phyloP scores from a whole-genome alignment of 2,888 invertebrate species.

The Antheraea yamamai region DNA sequence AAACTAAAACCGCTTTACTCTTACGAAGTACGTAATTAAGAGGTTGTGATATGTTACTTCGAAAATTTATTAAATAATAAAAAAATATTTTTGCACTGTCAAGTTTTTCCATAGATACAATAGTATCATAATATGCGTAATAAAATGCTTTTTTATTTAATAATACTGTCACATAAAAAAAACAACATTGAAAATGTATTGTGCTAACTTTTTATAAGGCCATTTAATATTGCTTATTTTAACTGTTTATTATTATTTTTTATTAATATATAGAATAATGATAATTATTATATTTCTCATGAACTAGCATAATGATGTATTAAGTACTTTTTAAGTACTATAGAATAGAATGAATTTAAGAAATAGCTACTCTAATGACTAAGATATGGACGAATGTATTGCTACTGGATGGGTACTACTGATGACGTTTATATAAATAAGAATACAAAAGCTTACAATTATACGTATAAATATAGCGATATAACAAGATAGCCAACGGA shows the following conservation, averaged over 20 bases:
- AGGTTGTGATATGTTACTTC: not conserved
- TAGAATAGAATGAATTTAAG: conserved; percentile 46
- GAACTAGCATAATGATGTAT: conserved; percentile 28
- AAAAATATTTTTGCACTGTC: conserved; percentile 25
- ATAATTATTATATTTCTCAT: conserved; percentile 28
- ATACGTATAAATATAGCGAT: conserved; percentile 29
- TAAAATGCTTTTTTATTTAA: conserved; percentile 49
- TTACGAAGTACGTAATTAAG: no score
- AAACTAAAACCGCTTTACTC: no score
- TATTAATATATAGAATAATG: conserved; percentile 30
- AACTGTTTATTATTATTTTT: conserved; percentile 26
- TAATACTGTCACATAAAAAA: conserved; percentile 65
- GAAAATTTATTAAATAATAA: conserved; percentile 23
- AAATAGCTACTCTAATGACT: conserved; percentile 71
- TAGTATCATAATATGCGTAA: conserved; percentile 57
- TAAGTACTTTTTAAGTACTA: conserved; percentile 76
- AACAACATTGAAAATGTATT: conserved; percentile 49
- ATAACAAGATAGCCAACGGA: conserved; percentile 45
- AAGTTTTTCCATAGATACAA: conserved; percentile 20
- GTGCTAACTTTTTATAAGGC: conserved; percentile 58
- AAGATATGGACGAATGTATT: conserved; percentile 78
- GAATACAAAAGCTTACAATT: conserved; percentile 47
- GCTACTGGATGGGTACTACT: conserved; percentile 62
- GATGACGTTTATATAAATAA: conserved; percentile 43
- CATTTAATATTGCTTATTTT: conserved; percentile 65